Conservation (phyloP, 2,888 invertebrate genomes). For the Sminthurinus aureus region DNA sequence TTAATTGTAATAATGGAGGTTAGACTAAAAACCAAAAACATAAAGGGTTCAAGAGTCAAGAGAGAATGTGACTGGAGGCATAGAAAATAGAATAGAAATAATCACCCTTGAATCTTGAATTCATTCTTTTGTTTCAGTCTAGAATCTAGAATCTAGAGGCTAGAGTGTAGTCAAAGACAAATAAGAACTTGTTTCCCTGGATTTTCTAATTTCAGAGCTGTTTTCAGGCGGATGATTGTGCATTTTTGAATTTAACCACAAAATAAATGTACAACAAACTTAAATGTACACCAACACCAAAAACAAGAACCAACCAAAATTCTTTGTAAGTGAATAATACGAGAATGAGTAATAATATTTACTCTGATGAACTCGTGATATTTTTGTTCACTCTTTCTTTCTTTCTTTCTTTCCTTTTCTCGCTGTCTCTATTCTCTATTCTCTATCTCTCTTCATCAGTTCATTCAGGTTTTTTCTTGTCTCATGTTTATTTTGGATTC, state of each 20-base stretch:
- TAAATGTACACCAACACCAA: neutral
- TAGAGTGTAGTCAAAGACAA: slow-evolving; percentile 8
- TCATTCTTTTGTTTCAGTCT: slow-evolving; percentile 2
- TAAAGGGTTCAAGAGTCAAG: slow-evolving; percentile 1
- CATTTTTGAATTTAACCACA: slow-evolving; percentile 1
- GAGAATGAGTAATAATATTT: slow-evolving; percentile 4
- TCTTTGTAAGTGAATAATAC: neutral
- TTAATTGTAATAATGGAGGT: slow-evolving; percentile 23
- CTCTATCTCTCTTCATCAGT: neutral
- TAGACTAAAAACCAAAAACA: neutral
- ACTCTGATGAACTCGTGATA: slow-evolving; percentile 4
- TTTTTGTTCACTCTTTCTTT: slow-evolving; percentile 12
- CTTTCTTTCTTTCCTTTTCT: neutral
- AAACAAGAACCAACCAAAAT: neutral
- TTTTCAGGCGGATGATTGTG: slow-evolving; percentile 7
- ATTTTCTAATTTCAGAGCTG: slow-evolving; percentile 6
- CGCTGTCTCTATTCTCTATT: neutral
- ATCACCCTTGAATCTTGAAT: slow-evolving; percentile 26
- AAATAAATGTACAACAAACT: neutral
- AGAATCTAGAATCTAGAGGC: no score
- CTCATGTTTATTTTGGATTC: neutral
- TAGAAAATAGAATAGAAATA: neutral
- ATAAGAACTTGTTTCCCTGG: slow-evolving; percentile 26
- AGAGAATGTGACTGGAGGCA: neutral
- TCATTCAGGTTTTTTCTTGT: neutral